Percentiles rank a stretch among this genome's conserved stretches.
Evolutionary conservation across 2,113 vertebrate species (phyloP).

Genomic region (Trichomycterus rosablanca): DNA sequence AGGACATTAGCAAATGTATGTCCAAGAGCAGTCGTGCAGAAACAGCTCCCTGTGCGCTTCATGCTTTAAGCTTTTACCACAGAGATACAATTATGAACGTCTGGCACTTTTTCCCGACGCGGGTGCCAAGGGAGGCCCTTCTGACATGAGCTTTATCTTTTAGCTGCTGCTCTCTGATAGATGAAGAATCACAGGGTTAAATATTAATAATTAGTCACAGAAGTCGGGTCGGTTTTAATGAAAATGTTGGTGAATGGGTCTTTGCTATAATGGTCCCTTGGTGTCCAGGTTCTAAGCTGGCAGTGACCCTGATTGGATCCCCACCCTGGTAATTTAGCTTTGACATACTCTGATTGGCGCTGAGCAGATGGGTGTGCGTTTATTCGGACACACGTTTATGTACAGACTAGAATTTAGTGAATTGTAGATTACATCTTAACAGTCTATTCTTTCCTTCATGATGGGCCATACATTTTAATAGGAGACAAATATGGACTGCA

Average conservation of each 20-base stretch:
- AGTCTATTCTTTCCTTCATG: too few species aligned
- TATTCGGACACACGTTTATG: too few species aligned
- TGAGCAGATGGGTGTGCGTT: slow-evolving; percentile 40
- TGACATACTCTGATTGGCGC: slow-evolving; percentile 39
- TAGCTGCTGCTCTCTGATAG: slow-evolving; percentile 14
- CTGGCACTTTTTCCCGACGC: not conserved
- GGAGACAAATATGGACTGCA: too few species aligned
- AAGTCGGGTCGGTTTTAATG: slow-evolving; percentile 24
- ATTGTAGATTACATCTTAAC: too few species aligned
- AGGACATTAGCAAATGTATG: slow-evolving; percentile 1
- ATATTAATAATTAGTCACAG: slow-evolving; percentile 34
- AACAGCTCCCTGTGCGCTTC: slow-evolving; percentile 5
- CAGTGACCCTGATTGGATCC: slow-evolving; percentile 37
- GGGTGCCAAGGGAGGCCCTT: slow-evolving; percentile 9
- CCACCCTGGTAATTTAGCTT: slow-evolving; percentile 41
- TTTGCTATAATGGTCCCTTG: slow-evolving; percentile 21
- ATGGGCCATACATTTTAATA: too few species aligned
- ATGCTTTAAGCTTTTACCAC: slow-evolving; percentile 12
- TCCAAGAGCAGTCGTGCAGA: slow-evolving; percentile 5
- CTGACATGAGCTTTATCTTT: slow-evolving; percentile 8
- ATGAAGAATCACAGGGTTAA: slow-evolving; percentile 38
- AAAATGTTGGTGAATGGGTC: slow-evolving; percentile 27
- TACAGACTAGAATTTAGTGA: too few species aligned
- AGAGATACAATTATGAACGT: slow-evolving; percentile 5
- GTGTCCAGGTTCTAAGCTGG: slow-evolving; percentile 30